Conservation (phyloP, 2,797 vertebrate genomes). For the Enoplosus armatus region DNA sequence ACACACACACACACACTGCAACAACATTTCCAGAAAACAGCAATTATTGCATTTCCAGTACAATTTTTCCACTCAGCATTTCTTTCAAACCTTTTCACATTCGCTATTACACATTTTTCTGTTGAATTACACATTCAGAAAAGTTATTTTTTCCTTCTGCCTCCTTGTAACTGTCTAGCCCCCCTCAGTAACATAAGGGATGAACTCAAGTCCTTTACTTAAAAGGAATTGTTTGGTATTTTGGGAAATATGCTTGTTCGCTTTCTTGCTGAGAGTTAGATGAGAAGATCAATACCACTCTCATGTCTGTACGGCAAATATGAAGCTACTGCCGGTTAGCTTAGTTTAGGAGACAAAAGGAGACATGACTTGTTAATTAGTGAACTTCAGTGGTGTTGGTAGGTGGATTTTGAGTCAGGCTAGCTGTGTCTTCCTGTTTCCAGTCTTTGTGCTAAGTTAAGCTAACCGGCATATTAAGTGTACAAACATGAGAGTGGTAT, state of each 20-base stretch:
- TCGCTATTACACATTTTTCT: background rate
- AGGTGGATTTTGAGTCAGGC: no score
- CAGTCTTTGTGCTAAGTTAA: background rate
- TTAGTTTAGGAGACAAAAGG: no score
- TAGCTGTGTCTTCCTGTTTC: no score
- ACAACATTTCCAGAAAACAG: no score
- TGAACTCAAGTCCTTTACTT: slow-evolving; percentile 5
- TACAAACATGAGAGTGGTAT: background rate
- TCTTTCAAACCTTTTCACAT: background rate
- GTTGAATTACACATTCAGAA: slow-evolving; percentile 15
- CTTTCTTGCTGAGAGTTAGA: no score
- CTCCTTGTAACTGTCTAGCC: slow-evolving; percentile 6
- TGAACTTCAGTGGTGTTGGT: background rate
- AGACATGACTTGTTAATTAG: background rate
- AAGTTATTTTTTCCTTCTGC: slow-evolving; percentile 2
- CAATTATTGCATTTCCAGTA: slow-evolving; percentile 9
- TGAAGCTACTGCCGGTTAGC: background rate
- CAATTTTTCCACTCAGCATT: background rate
- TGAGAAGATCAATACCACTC: no score
- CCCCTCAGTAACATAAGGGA: no score
- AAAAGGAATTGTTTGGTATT: slow-evolving; percentile 3
- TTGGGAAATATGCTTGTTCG: background rate
- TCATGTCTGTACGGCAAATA: no score
- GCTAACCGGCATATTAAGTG: background rate
- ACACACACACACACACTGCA: background rate